Percentiles rank a stretch among this genome's conserved stretches.
These are phyloP conservation scores for Pterostichus niger DNA, from an alignment of 2,888 invertebrate species.

Conservation along the genomic window DNA sequence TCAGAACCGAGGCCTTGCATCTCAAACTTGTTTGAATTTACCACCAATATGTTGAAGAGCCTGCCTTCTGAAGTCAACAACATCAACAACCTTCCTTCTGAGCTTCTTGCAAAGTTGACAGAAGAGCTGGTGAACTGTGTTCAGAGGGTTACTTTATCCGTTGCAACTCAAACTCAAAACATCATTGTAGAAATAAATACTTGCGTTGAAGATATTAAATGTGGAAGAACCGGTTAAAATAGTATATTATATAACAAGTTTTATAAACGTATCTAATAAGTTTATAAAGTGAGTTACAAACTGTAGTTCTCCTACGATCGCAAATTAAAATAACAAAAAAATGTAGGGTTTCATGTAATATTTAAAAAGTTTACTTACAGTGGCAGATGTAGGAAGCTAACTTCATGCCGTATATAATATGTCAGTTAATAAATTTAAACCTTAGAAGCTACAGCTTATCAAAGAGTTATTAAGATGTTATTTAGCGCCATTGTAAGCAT, in stretches of 20 bases:
- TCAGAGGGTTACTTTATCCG: neutral
- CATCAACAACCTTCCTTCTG: neutral
- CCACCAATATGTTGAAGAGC: neutral
- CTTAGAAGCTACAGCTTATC: no score
- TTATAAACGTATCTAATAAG: neutral
- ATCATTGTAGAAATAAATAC: neutral
- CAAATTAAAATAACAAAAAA: no score
- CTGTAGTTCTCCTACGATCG: no score
- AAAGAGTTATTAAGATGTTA: no score
- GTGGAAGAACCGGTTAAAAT: no score
- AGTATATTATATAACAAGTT: neutral
- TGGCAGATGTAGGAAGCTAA: no score
- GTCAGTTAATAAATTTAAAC: no score
- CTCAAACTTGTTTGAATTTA: neutral
- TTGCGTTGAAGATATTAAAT: neutral
- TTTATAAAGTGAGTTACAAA: no score
- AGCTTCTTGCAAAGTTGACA: constrained; percentile 1
- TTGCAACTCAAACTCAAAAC: neutral
- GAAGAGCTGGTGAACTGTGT: neutral
- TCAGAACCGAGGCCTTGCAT: constrained; percentile 22
- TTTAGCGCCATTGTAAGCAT: no score
- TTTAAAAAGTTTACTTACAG: no score
- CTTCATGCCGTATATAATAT: no score
- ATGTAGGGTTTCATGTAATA: no score
- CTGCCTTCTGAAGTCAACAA: neutral